Base-by-base conservation (phyloP, 2,888 invertebrate genomes). In the Cryptus viduatorius region DNA sequence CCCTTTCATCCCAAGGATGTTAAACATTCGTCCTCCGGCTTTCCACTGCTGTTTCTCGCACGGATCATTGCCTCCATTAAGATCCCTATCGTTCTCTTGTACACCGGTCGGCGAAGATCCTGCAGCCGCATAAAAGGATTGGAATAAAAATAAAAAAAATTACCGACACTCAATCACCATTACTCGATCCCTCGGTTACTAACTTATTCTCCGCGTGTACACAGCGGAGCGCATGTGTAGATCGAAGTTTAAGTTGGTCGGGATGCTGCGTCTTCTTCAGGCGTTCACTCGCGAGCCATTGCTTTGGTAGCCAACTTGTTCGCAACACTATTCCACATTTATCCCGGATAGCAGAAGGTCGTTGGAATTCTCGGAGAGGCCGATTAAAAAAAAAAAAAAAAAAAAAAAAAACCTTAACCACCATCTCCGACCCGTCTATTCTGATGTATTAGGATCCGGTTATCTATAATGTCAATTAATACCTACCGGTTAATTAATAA, bases 291-390 rank as follows among this genome's bases (percentile, higher is more conserved):
- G 29, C 65, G 42, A 31, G 75, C n/a, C 42, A 68, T 68, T 29
- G 56, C 67, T 29, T 67, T 29, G 77, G 24, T 68, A 44, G 56
- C 37, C 61, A 37, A 37, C 8, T 10, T 10, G 29, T 56, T 48
- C 53, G 67, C 67, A 53, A 42, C 16, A 31, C 65, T 64, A 53
- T 64, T 75, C 76, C 44, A 53, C 65, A 24, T 12, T 53, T 31
- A 68, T 68, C 77, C 68, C 68, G 77, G 68, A 77, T 68, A 56
- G 67, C 56, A 77, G 77, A 77, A 77, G 77, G 77, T 77, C 68
- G 77, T 68, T 68, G 3, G 68, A 59, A 68, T 77, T 77, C 77
- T 68, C 44, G 44, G 44, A 29, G 68, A 77, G 67, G 77, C 53
- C 68, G 48, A 16, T 56, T 4, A 31, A 42, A 19, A 24, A 56